A percentile compares a stretch with the other conserved stretches of the same genome.
Evolutionary conservation across 1,140 invertebrate genomes (phyloP).

Genomic region (Trigoniulus corallinus): DNA sequence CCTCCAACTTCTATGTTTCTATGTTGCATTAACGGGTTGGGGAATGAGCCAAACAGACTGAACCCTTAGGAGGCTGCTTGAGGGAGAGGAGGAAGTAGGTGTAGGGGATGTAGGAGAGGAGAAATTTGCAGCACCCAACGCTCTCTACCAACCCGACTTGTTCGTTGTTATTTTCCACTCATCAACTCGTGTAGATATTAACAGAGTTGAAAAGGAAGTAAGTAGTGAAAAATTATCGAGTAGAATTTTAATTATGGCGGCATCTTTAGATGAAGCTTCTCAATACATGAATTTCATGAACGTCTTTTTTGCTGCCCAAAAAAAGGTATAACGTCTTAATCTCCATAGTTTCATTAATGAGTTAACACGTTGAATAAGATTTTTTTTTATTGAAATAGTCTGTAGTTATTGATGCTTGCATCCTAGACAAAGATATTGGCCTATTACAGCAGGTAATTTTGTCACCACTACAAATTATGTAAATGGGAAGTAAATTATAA

Average conservation of each 20-base stretch:
- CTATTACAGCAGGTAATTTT: slow-evolving; percentile 63
- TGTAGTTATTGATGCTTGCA: slow-evolving; percentile 83
- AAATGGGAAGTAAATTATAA: not conserved
- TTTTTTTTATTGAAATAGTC: slow-evolving; percentile 34
- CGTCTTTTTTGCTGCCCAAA: slow-evolving; percentile 88
- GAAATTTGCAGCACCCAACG: too few relatives aligned
- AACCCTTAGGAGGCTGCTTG: too few relatives aligned
- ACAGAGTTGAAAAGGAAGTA: slow-evolving; percentile 34
- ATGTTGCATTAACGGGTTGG: too few relatives aligned
- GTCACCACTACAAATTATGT: not conserved
- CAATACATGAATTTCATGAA: slow-evolving; percentile 99
- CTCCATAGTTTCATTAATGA: not conserved
- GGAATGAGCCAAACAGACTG: too few relatives aligned
- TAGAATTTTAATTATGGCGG: slow-evolving; percentile 69
- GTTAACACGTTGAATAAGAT: not conserved
- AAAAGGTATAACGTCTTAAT: slow-evolving; percentile 45
- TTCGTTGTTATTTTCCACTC: too few relatives aligned
- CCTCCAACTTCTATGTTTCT: too few relatives aligned
- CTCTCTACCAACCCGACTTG: too few relatives aligned
- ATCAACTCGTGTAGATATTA: slow-evolving; percentile 21
- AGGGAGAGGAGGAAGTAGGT: too few relatives aligned
- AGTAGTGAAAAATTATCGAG: slow-evolving; percentile 50
- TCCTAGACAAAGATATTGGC: slow-evolving; percentile 75
- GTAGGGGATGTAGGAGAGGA: too few relatives aligned
- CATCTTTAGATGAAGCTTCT: slow-evolving; percentile 71